Conservation (phyloP, 2,888 invertebrate genomes). For the Sclerodermus sp. region DNA sequence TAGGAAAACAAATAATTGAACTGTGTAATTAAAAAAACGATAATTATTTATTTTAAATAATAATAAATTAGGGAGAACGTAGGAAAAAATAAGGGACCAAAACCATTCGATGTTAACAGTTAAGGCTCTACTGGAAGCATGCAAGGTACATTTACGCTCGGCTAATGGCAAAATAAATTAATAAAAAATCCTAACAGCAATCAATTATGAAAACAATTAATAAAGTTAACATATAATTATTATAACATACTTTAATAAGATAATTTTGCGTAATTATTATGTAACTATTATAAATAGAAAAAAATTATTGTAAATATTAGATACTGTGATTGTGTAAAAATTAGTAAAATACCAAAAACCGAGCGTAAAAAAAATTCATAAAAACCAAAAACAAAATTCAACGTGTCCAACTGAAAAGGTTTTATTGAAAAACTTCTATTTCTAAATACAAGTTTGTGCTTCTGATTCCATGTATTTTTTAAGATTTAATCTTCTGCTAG, state of each 20-base stretch:
- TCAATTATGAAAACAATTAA: too few species aligned
- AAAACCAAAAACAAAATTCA: slow-evolving; percentile 52
- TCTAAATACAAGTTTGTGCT: slow-evolving; percentile 52
- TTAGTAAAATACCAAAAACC: slow-evolving; percentile 22
- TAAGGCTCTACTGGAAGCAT: slow-evolving; percentile 48
- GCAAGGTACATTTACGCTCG: slow-evolving; percentile 48
- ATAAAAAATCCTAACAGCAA: not conserved
- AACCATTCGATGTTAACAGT: slow-evolving; percentile 40
- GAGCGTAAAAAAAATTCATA: slow-evolving; percentile 50
- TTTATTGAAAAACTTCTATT: slow-evolving; percentile 53
- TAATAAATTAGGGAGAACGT: slow-evolving; percentile 13
- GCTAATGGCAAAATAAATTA: slow-evolving; percentile 18
- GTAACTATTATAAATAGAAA: too few species aligned
- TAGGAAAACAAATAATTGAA: too few species aligned
- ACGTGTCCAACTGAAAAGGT: slow-evolving; percentile 54
- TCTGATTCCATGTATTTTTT: slow-evolving; percentile 35
- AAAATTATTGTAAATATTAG: too few species aligned
- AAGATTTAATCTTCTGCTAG: slow-evolving; percentile 10
- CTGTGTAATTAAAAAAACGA: too few species aligned
- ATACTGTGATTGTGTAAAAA: too few species aligned
- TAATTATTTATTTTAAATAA: not conserved
- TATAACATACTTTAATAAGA: not conserved
- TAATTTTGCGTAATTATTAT: not conserved
- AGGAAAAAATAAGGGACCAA: slow-evolving; percentile 32
- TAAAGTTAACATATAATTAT: too few species aligned